Evolutionary conservation across 1,140 invertebrate species (phyloP), one percentile per base, ranked within the genome.

Genomic region (Ceratina australensis): DNA sequence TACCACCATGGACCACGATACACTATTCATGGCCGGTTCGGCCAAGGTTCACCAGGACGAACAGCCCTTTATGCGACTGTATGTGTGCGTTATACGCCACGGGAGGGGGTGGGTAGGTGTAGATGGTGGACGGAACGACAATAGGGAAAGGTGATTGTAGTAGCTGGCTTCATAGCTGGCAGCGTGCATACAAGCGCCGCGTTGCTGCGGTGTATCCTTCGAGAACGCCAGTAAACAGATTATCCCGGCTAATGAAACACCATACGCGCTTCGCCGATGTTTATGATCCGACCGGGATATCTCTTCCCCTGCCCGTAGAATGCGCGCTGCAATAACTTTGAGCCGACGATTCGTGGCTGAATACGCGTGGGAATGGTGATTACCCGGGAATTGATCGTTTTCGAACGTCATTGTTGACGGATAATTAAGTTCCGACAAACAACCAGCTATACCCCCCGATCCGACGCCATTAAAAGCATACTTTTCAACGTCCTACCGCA

Each of bases 191-290:
- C 54, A 73, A 78, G 69, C 82, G n/a, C 16, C 24, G 54, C 42
- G 10, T 54, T 42, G 68, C 65, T 54, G 42, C 69, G 42, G 66
- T 68, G 69, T 85, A 85, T 74, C 67, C 77, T 80, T 82, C 76
- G 59, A 68, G 50, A 78, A 67, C 69, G 72, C 52, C 72, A 73
- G 47, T 86, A 86, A 86, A 86, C 83, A 80, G 72, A 85, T 86
- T 86, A 86, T 82, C 77, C 72, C 71, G 69, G 67, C 72, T 86
- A 86, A 86, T 86, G 83, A 86, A 86, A 86, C 78, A 50, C 72
- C 63, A 28, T 49, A 63, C 71, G n/a, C 33, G 54, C 22, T 24
- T 47, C 49, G 26, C 42, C 54, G 72, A 79, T 71, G 65, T 82
- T 82, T 78, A 85, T 71, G 65, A 80, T 69, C 33, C 50, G 54